Percentiles rank a stretch among this genome's conserved stretches.
These are phyloP conservation scores for Sclerodermus sp. DNA, from an alignment of 2,888 invertebrate species.

Conservation along the genomic window DNA sequence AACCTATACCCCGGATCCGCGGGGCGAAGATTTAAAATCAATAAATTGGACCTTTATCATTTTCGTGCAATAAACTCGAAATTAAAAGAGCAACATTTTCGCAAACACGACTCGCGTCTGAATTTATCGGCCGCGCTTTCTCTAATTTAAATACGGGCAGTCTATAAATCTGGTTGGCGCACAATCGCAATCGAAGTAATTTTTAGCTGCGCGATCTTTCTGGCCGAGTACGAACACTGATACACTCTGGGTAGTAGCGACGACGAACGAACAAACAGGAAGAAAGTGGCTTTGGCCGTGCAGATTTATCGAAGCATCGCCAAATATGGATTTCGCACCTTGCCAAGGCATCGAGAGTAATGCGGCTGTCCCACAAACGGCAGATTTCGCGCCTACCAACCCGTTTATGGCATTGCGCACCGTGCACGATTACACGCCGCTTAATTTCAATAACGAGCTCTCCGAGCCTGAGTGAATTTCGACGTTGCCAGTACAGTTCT, in stretches of 20 bases:
- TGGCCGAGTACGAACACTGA: too few relatives aligned
- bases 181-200: not conserved
- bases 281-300: slow-evolving; percentile 9
- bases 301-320: slow-evolving; percentile 44
- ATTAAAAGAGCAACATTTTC: too few relatives aligned
- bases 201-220: not conserved
- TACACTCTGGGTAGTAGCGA: not conserved
- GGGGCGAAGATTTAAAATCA: too few relatives aligned
- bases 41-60: too few relatives aligned
- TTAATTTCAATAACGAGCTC: slow-evolving; percentile 48
- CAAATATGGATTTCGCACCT: slow-evolving; percentile 48
- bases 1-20: too few relatives aligned
- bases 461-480: slow-evolving; percentile 30
- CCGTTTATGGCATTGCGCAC: slow-evolving; percentile 42
- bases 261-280: slow-evolving; percentile 8
- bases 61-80: too few relatives aligned
- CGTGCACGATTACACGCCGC: slow-evolving; percentile 40
- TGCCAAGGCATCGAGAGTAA: slow-evolving; percentile 30
- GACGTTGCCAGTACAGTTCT: slow-evolving; percentile 4
- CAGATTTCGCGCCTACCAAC: slow-evolving; percentile 37
- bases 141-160: too few relatives aligned
- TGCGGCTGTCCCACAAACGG: slow-evolving; percentile 36
- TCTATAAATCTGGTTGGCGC: too few relatives aligned
- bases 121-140: too few relatives aligned
- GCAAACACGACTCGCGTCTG: too few relatives aligned